Percentiles rank a stretch among this genome's conserved stretches.
Evolutionary conservation across 2,113 vertebrate species (phyloP).

Genomic region (Campylomormyrus numenius): DNA sequence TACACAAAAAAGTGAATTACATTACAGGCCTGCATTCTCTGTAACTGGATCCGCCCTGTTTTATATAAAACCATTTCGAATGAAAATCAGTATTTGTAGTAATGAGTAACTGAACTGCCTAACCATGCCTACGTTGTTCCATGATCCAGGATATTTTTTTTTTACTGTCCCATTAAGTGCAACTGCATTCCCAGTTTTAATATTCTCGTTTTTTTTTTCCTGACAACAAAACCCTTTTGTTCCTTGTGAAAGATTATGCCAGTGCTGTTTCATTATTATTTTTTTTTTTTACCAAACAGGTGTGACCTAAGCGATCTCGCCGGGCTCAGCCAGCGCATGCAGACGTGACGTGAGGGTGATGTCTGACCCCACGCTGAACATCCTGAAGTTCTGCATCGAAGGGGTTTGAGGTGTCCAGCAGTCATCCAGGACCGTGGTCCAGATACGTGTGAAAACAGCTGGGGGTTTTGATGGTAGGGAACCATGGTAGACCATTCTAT

Average conservation of each 20-base stretch:
- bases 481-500: background rate
- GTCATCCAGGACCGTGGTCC: background rate
- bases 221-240: background rate
- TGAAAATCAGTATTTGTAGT: background rate
- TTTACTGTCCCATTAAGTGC: background rate
- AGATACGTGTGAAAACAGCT: background rate
- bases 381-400: background rate
- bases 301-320: background rate
- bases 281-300: background rate
- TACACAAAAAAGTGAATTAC: background rate
- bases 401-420: background rate
- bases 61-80: background rate
- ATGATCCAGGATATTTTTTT: background rate
- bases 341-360: background rate
- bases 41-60: background rate
- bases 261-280: background rate
- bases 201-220: background rate
- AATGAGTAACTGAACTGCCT: background rate
- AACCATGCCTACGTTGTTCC: background rate
- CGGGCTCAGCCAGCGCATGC: background rate
- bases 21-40: background rate
- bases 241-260: background rate
- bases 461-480: background rate
- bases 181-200: background rate
- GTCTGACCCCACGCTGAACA: background rate